Percentiles rank a stretch among this genome's conserved stretches.
phyloP scores from a whole-genome alignment of 2,797 vertebrate species.

The Synanceia verrucosa region DNA sequence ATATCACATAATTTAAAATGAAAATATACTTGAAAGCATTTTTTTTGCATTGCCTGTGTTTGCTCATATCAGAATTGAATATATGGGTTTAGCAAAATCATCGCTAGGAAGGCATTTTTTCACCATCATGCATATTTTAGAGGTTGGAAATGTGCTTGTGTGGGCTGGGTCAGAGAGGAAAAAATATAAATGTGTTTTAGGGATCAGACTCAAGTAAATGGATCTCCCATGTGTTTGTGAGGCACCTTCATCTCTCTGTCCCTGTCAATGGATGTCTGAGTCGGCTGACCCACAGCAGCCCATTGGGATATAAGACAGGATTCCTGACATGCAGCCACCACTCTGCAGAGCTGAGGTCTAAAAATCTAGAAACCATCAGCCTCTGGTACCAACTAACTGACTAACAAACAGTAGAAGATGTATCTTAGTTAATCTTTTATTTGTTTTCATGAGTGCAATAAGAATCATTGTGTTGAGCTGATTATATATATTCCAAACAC shows the following conservation, averaged over 20 bases:
- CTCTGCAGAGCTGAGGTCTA: background rate
- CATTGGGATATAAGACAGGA: conserved; percentile 5
- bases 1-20: conserved; percentile 52
- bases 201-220: conserved; percentile 6
- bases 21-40: conserved; percentile 41
- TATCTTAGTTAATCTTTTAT: background rate
- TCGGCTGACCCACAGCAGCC: conserved; percentile 21
- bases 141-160: conserved; percentile 21
- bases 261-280: background rate
- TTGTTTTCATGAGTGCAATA: too few species aligned
- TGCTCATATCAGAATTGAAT: conserved; percentile 17
- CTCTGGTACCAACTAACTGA: background rate
- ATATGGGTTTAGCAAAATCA: conserved; percentile 22
- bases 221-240: conserved; percentile 19
- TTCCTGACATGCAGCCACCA: conserved; percentile 13
- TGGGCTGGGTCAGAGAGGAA: conserved; percentile 21
- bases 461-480: too few species aligned
- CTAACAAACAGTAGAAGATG: background rate
- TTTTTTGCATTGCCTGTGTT: conserved; percentile 19
- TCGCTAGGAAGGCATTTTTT: conserved; percentile 1
- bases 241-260: conserved; percentile 18
- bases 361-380: background rate
- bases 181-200: conserved; percentile 28
- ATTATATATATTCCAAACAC: too few species aligned
- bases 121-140: conserved; percentile 31